phyloP scores from a whole-genome alignment of 2,888 invertebrate species.

The Sphaerophoria rueppellii region DNA sequence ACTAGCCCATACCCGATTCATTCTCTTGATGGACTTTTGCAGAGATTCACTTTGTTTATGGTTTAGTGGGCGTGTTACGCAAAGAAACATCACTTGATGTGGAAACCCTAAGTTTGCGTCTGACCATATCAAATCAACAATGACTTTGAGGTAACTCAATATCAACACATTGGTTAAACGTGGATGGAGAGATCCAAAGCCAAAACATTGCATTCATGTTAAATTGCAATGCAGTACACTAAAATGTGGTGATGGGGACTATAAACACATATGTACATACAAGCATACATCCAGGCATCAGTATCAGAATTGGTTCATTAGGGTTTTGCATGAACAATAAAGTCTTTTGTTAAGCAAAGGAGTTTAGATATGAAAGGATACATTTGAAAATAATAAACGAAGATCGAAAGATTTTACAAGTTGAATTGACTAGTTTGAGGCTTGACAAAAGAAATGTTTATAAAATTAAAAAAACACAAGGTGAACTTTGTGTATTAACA shows the following conservation, averaged over 20 bases:
- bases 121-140: constrained; percentile 70
- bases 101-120: constrained; percentile 60
- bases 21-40: background rate
- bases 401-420: constrained; percentile 23
- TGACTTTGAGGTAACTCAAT: constrained; percentile 70
- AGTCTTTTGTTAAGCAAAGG: constrained; percentile 36
- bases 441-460: too few species aligned
- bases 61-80: constrained; percentile 48
- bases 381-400: constrained; percentile 40
- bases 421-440: background rate
- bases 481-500: too few species aligned
- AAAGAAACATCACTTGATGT: constrained; percentile 55
- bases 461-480: too few species aligned
- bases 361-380: background rate
- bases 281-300: background rate
- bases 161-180: constrained; percentile 67
- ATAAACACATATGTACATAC: background rate
- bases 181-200: constrained; percentile 60
- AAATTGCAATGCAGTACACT: constrained; percentile 55
- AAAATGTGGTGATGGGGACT: constrained; percentile 9
- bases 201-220: constrained; percentile 63
- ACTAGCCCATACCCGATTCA: constrained; percentile 11
- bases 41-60: constrained; percentile 11
- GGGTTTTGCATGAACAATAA: constrained; percentile 26
- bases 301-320: background rate